Base-by-base conservation (phyloP, 1,140 invertebrate genomes). In the Pogonus chalceus region DNA sequence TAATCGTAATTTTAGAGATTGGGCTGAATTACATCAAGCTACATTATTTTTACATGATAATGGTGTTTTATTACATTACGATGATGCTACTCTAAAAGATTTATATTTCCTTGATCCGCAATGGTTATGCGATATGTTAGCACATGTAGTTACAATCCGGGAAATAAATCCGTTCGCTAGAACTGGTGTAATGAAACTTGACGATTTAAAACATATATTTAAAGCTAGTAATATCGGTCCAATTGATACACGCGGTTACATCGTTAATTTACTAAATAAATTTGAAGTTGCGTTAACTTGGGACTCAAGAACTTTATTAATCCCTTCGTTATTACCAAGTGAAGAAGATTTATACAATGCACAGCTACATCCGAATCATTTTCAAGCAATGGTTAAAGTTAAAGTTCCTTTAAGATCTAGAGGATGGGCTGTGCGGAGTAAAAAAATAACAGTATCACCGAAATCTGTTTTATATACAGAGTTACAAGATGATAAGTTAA, bases 211-310 rank as follows among this genome's bases (percentile, higher is more conserved):
- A 60, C 84, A 92, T 64, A 82, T 97, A 2, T 97, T 98, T 69
- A 94, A 95, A 66, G 85, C 77, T 62, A 47, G 74, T 61, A 52
- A 75, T 66, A 71, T 80, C 65, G 62, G 77, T 35, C 72, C 79
- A 0, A 70, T 75, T 2, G 80, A 87, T 59, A 82, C 81, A 1
- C 78, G 82, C 60, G 79, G 82, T n/a, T 94, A 96, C 60, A 89
- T 94, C 35, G 82, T 96, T 1, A 90, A 84, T 64, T 71, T 96
- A 9, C 71, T 99, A 26, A 94, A 93, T 69, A 98, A 98, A 74
- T 98, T 98, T 72, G 96, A 99, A 73, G 85, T 98, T 22, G 96
- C 96, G 0, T 72, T 99, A 12, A 93, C 92, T n/a, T 98, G 92
- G 90, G 94, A 98, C 67, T 87, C 85, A 20, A 70, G 92, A 2